Conservation (phyloP, 2,113 vertebrate species). For the Syngnathus scovelli region DNA sequence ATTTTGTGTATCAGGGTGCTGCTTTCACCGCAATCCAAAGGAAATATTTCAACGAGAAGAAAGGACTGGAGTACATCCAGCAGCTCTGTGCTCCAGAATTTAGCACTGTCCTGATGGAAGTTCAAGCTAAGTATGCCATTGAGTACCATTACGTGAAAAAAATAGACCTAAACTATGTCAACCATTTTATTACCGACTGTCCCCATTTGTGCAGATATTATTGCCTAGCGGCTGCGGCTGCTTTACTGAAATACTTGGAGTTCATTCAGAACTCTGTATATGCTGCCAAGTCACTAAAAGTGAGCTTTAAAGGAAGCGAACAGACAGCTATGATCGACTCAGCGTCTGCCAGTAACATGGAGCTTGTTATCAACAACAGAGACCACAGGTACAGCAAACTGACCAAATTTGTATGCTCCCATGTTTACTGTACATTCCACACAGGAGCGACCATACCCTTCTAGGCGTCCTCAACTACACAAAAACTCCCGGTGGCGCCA, state of each 20-base stretch:
- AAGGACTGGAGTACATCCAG: constrained; percentile 91
- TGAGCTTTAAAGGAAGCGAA: constrained; percentile 90
- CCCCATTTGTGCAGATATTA: constrained; percentile 79
- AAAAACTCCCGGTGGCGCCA: constrained; percentile 87
- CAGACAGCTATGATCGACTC: constrained; percentile 95
- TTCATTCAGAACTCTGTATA: constrained; percentile 91
- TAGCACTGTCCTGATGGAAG: constrained; percentile 86
- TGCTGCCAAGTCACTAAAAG: constrained; percentile 88
- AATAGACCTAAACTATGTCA: background rate
- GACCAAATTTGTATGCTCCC: background rate
- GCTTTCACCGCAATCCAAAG: constrained; percentile 87
- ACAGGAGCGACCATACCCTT: constrained; percentile 83
- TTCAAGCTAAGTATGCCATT: constrained; percentile 84
- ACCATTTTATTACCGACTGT: constrained; percentile 3
- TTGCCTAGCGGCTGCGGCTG: constrained; percentile 87
- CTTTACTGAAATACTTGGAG: constrained; percentile 92
- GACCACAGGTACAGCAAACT: constrained; percentile 76
- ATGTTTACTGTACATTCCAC: constrained; percentile 4
- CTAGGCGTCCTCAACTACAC: constrained; percentile 91
- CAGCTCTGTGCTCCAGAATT: constrained; percentile 88
- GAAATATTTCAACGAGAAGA: constrained; percentile 96
- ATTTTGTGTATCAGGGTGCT: constrained; percentile 69
- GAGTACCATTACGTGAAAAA: background rate
- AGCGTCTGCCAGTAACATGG: constrained; percentile 86
- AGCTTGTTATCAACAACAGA: constrained; percentile 88